Evolutionary conservation across 1,140 invertebrate genomes (phyloP), one percentile per base, ranked within the genome.

Genomic region (Ips nitidus): DNA sequence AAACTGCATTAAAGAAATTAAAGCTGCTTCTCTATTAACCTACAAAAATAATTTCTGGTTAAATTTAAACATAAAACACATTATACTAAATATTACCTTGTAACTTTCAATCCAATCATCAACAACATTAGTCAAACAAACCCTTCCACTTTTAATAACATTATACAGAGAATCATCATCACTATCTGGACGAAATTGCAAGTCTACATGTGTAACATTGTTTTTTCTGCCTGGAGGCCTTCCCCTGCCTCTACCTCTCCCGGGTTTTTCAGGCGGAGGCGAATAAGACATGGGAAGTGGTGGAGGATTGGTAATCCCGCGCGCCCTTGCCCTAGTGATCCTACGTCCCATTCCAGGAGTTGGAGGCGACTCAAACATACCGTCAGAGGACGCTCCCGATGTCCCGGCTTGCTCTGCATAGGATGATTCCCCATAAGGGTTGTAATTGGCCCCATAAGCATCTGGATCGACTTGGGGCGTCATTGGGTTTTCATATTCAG

Each of bases 91-190:
- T 22, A 22, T 22, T 22, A 85, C 86, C 81, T 99, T 98, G 80
- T 99, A 99, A 52, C 93, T 90, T 79, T 98, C 95, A 77, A 99
- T 99, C 98, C 98, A 99, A 76, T 98, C 95, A 83, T 99, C 98
- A 7, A 99, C 95, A 69, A 98, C 91, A 79, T 88, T 91, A 89
- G 90, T 91, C 36, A 95, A 85, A 2, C 91, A 87, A 53, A 87
- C 86, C 74, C 91, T 90, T 53, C 93, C 93, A 75, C 90, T 91
- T 64, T 88, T 86, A 53, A 95, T 89, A 42, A 93, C 88, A 74
- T 87, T 90, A 79, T 94, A 95, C 4, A 95, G 84, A 77, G 90
- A 91, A 76, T 95, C 93, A 82, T 95, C 93, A 66, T 80, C 78
- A 6, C 59, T 67, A 41, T 80, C 78, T 45, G 8, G 7, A 4